Conservation (phyloP, 2,888 invertebrate species). For the Chrysolina americana region DNA sequence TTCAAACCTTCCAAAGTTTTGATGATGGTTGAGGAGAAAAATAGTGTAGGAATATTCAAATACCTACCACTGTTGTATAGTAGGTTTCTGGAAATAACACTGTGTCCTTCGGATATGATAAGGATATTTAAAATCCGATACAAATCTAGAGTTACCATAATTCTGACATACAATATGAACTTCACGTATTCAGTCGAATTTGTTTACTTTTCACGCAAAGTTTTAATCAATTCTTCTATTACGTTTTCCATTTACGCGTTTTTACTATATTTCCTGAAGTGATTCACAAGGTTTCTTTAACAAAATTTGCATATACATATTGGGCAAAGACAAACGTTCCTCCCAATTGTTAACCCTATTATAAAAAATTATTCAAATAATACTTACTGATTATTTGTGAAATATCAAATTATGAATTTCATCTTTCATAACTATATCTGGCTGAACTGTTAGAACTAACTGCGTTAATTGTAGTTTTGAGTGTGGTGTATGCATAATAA, state of each 20-base stretch:
- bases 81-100: neutral
- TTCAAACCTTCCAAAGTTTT: too few relatives aligned
- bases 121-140: neutral
- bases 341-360: neutral
- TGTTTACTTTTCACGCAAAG: constrained; percentile 16
- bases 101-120: neutral
- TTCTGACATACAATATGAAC: neutral
- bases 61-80: too few relatives aligned
- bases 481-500: too few relatives aligned
- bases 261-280: constrained; percentile 16
- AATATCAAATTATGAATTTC: too few relatives aligned
- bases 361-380: too few relatives aligned
- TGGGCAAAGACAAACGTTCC: neutral
- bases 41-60: too few relatives aligned
- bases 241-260: constrained; percentile 20
- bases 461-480: too few relatives aligned
- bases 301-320: constrained; percentile 15
- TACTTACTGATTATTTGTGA: too few relatives aligned
- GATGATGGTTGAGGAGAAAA: too few relatives aligned
- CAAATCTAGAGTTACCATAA: constrained; percentile 23
- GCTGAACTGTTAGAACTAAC: too few relatives aligned
- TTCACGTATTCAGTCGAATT: constrained; percentile 4
- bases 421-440: too few relatives aligned
- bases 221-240: constrained; percentile 9
- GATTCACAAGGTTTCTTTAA: constrained; percentile 25